Percentiles rank a stretch among this genome's conserved stretches.
Conservation (phyloP, 2,797 vertebrate species). For the Diplodus sargus region DNA sequence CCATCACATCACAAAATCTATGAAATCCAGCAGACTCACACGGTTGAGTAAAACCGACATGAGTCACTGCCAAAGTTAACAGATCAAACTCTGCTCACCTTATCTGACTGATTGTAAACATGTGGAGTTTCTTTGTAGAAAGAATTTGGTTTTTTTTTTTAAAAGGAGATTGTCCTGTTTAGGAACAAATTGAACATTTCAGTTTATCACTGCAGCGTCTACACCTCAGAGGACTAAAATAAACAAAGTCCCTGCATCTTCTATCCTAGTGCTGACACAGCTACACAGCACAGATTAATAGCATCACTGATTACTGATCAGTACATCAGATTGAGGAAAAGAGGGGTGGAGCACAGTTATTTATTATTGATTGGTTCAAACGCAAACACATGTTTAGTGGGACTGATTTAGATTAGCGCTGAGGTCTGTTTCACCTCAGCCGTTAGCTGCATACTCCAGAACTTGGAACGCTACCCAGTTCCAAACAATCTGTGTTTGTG, state of each 20-base stretch:
- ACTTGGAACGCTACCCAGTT: slow-evolving; percentile 25
- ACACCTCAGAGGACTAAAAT: background rate
- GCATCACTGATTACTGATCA: slow-evolving; percentile 51
- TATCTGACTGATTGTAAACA: background rate
- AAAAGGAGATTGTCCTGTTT: background rate
- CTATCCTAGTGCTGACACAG: background rate
- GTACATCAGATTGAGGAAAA: slow-evolving; percentile 30
- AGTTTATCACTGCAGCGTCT: background rate
- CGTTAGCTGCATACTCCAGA: slow-evolving; percentile 8
- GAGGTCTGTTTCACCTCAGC: slow-evolving; percentile 55
- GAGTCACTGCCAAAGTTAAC: background rate
- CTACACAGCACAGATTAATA: slow-evolving; percentile 12
- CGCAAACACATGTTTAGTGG: slow-evolving; percentile 55
- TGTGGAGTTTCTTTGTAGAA: background rate
- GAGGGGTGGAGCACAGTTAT: slow-evolving; percentile 34
- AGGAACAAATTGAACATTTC: background rate
- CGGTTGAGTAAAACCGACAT: background rate
- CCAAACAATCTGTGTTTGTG: slow-evolving; percentile 38
- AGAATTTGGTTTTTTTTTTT: background rate
- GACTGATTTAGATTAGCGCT: slow-evolving; percentile 57
- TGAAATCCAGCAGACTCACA: background rate
- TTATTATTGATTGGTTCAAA: slow-evolving; percentile 64
- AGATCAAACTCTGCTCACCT: background rate
- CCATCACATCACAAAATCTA: background rate
- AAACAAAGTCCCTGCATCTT: background rate